phyloP scores from a whole-genome alignment of 2,113 vertebrate genomes.

The Brachyhypopomus occidentalis region DNA sequence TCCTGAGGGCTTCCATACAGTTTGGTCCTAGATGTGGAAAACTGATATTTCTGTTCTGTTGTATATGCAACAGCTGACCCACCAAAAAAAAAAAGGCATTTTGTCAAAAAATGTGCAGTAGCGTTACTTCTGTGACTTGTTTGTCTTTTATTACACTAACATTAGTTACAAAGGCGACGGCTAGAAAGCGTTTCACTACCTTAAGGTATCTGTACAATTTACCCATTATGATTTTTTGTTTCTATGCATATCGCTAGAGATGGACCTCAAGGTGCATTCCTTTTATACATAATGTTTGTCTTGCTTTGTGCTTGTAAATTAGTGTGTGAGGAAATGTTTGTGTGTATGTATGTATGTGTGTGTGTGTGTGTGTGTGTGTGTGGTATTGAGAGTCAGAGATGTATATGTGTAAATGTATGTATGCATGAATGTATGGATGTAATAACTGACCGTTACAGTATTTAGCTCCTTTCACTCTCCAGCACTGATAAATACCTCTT shows the following conservation, averaged over 20 bases:
- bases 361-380: constrained; percentile 34
- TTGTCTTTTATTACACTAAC: constrained; percentile 61
- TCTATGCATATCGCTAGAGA: constrained; percentile 75
- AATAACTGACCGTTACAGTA: constrained; percentile 52
- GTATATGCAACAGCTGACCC: constrained; percentile 40
- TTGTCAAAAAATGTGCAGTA: constrained; percentile 67
- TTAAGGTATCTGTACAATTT: constrained; percentile 55
- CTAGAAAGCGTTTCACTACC: constrained; percentile 49
- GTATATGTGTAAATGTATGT: constrained; percentile 50
- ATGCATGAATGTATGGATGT: constrained; percentile 45
- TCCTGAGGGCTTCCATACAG: background rate
- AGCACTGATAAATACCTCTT: constrained; percentile 61
- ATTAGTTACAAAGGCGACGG: constrained; percentile 60
- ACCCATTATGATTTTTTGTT: constrained; percentile 65
- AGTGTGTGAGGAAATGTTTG: constrained; percentile 35
- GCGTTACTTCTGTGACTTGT: constrained; percentile 53
- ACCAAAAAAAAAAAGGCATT: constrained; percentile 38
- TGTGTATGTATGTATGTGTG: constrained; percentile 40
- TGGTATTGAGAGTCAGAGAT: constrained; percentile 44
- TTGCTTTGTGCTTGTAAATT: constrained; percentile 52
- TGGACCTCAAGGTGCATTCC: constrained; percentile 52
- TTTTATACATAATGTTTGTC: constrained; percentile 43
- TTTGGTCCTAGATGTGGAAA: constrained; percentile 17
- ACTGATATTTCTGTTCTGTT: background rate
- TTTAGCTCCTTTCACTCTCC: constrained; percentile 45